Evolutionary conservation across 2,888 invertebrate genomes (phyloP).

Genomic region (Cremastinae sp.): DNA sequence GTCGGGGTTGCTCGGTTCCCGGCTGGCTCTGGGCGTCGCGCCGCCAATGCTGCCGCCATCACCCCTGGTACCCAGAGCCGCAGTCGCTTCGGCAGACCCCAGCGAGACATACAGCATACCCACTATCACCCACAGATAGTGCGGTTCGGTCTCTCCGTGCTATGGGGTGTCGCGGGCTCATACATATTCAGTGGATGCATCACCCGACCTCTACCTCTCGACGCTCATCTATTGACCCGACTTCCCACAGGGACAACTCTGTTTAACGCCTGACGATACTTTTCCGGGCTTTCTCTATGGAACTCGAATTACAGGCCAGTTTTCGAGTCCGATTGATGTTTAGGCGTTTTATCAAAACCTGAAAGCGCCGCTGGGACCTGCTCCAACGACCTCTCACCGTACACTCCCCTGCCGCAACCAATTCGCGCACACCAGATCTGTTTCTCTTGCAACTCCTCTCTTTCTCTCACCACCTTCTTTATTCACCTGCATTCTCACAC

Average conservation of each 20-base stretch:
- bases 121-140: conserved; percentile 80
- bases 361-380: conserved; percentile 69
- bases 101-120: conserved; percentile 78
- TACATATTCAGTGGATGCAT: conserved; percentile 86
- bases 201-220: conserved; percentile 78
- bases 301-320: conserved; percentile 79
- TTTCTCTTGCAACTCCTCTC: conserved; percentile 15
- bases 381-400: conserved; percentile 63
- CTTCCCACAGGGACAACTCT: conserved; percentile 68
- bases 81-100: conserved; percentile 70
- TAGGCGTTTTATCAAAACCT: conserved; percentile 76
- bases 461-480: conserved; percentile 29
- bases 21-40: conserved; percentile 59
- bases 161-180: conserved; percentile 82
- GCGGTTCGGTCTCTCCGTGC: conserved; percentile 75
- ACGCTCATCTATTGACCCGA: conserved; percentile 77
- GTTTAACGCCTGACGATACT: conserved; percentile 72
- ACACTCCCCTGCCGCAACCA: conserved; percentile 39
- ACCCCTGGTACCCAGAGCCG: conserved; percentile 59
- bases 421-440: conserved; percentile 21
- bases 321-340: conserved; percentile 80
- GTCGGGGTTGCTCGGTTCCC: conserved; percentile 54
- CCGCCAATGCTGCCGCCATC: conserved; percentile 50
- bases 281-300: conserved; percentile 65
- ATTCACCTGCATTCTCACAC: conserved; percentile 41